Evolutionary conservation across 2,888 invertebrate species (phyloP), one percentile per base, ranked within the genome.

Genomic region (Hololepta plana): DNA sequence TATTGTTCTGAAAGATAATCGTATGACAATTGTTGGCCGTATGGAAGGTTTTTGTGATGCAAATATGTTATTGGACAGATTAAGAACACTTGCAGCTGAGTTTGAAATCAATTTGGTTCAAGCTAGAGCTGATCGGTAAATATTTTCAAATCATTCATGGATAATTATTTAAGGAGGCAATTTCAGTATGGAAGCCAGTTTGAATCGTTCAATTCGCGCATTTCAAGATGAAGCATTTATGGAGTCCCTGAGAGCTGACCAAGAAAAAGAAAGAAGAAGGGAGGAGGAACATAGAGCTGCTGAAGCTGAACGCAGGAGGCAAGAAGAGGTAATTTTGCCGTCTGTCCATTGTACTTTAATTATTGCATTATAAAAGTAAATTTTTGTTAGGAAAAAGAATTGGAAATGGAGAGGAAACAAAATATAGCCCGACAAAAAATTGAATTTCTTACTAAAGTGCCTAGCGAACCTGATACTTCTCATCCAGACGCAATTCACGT

Each of bases 221-320:
- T 75, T 91, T 36, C 95, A 96, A 49, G 95, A 96, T 53, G 80
- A 80, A 49, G 95, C 93, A 1, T 96, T 91, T 49, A 67, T 79
- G 48, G 82, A 82, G 51, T 91, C 91, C 3, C 58, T 95, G 20
- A 65, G 73, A 20, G 88, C 87, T 0, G 95, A 96, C 55, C 90
- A 91, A 52, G 90, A 91, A 53, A 95, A 95, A 57, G 93, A 93
- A 51, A 64, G 81, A 1, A 60, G 60, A 24, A 64, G 71, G 17
- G 64, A 66, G 38, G 64, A 69, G 34, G 69, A 69, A 38, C 60
- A 50, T 21, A 43, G 54, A 8, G 55, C 57, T 28, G 60, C 60
- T 11, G 61, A 64, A 35, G 64, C 67, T 38, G 57, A 62, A 41
- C 55, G 53, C 45, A 53, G 42, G 36, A 47, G 40, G 40, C 35